Evolutionary conservation across 92 coral and sea anemone genomes (phyloP), one percentile per base, ranked within the genome.

Genomic region (Palythoa grandiflora): DNA sequence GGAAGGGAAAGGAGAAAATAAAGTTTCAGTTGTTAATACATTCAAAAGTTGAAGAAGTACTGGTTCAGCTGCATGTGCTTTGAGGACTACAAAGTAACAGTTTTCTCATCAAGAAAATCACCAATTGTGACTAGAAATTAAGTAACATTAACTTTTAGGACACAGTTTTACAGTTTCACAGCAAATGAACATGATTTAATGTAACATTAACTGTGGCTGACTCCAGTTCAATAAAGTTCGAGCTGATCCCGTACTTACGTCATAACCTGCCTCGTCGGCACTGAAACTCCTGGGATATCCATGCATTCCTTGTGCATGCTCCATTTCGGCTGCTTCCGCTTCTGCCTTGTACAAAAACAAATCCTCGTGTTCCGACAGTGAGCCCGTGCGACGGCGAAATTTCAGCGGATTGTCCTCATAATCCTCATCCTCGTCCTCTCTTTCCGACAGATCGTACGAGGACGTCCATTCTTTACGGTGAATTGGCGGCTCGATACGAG

Each of bases 291-390:
- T 79, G 37, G 83, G 86, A 61, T 63, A 90, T 60, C 90, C 89
- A 14, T 83, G 89, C 28, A 92, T 89, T 35, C 80, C 84, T 72
- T 81, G 91, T 36, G 81, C 79, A 87, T 93, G 89, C 63, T 88
- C 88, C n/a, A 87, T 90, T 37, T 89, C 89, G 0, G 92, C 90
- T 13, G 93, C 93, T 35, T 90, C 91, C 55, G 96, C 94, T 52
- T 93, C 94, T 52, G 98, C 96, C 83, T 93, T 91, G 54, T 93
- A 94, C 19, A 93, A 94, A 54, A 97, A 28, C 35, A 91, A 68
- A 77, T 94, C 99, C 87, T 95, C 97, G 93, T 97, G 99, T 28
- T 97, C 99, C n/a, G 98, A 94, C 2, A 97, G 96, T 75, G 99
- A 97, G 68, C 97, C 97, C 83, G 99, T 92, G 57, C 98, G 98